Percentiles rank a stretch among this genome's conserved stretches.
phyloP scores from a whole-genome alignment of 2,888 invertebrate genomes.

The Parnassius mnemosyne region DNA sequence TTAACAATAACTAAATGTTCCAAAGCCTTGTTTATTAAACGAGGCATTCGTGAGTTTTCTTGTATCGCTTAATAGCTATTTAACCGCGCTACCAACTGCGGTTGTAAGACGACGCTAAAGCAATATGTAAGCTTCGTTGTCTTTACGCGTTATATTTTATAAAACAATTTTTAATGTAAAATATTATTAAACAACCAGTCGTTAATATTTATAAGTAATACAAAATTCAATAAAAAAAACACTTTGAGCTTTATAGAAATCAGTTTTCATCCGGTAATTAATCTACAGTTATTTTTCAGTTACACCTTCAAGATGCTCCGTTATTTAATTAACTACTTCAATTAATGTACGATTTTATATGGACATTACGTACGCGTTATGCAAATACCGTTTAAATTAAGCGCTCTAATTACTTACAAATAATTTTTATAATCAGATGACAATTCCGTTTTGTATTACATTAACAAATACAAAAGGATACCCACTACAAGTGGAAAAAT shows the following conservation, averaged over 20 bases:
- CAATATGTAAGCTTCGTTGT: too few species aligned
- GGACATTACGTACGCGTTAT: conserved; percentile 31
- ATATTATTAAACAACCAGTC: too few species aligned
- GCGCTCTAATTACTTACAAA: conserved; percentile 36
- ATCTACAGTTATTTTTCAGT: too few species aligned
- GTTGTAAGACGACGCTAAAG: too few species aligned
- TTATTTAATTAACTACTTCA: conserved; percentile 40
- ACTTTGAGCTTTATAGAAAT: too few species aligned
- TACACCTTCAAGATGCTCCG: too few species aligned
- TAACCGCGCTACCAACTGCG: too few species aligned
- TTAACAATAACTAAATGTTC: conserved; percentile 41
- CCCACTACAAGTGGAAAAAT: conserved; percentile 8
- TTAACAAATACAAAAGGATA: conserved; percentile 15
- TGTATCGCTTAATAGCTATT: conserved; percentile 37
- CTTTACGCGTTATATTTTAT: too few species aligned
- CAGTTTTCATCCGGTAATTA: too few species aligned
- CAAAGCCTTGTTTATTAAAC: conserved; percentile 60
- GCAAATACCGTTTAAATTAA: conserved; percentile 14
- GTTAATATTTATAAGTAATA: too few species aligned
- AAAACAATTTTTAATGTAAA: too few species aligned
- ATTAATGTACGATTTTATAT: background rate
- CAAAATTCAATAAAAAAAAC: too few species aligned
- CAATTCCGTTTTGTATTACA: conserved; percentile 11
- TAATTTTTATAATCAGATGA: conserved; percentile 29
- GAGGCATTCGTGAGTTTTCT: conserved; percentile 53